These are phyloP conservation scores for Physocephala rufipes DNA, from an alignment of 2,888 invertebrate genomes.

Conservation along the genomic window DNA sequence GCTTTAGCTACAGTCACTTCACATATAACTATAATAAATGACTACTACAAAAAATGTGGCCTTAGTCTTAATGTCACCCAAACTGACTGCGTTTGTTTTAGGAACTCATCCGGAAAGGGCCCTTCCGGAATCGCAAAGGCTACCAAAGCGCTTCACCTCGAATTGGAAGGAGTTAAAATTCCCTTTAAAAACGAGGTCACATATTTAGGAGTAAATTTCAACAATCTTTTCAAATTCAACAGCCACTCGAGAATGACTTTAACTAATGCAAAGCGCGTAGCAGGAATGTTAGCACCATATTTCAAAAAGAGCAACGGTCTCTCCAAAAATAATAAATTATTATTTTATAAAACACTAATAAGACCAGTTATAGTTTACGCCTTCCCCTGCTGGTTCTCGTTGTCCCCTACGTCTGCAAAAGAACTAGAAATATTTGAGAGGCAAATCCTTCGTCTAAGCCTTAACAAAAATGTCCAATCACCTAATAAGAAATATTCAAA, in stretches of 20 bases:
- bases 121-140: neutral
- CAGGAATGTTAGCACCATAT: slow-evolving; percentile 2
- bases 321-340: slow-evolving; percentile 12
- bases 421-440: neutral
- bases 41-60: neutral
- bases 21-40: neutral
- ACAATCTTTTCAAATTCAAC: neutral
- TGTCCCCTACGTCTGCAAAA: neutral
- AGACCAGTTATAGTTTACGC: neutral
- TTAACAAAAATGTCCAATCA: neutral
- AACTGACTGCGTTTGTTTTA: neutral
- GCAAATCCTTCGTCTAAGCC: neutral
- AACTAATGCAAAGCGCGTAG: neutral
- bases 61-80: neutral
- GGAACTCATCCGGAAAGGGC: neutral
- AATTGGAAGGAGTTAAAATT: neutral
- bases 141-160: neutral
- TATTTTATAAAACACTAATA: slow-evolving; percentile 1
- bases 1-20: neutral
- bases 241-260: neutral
- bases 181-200: neutral
- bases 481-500: neutral
- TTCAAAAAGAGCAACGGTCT: neutral
- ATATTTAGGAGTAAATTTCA: slow-evolving; percentile 1
- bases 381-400: slow-evolving; percentile 5